Percentiles rank a stretch among this genome's conserved stretches.
Evolutionary conservation across 2,113 vertebrate species (phyloP).

Genomic region (Verasper variegatus): DNA sequence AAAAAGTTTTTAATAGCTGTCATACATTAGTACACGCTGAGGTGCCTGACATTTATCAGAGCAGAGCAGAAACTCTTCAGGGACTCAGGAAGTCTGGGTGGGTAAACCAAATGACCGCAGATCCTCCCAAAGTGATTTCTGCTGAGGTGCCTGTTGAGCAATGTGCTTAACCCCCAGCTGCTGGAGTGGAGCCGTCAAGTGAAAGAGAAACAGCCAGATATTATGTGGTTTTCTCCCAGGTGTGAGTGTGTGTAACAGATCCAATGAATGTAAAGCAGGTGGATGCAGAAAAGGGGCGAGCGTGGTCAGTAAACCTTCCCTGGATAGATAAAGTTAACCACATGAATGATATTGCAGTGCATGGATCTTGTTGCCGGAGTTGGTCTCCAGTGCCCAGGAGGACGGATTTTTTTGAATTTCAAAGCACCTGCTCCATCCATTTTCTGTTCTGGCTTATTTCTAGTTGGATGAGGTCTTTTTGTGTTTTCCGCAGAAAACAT

Average conservation of each 20-base stretch:
- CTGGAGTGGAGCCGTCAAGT: conserved; percentile 54
- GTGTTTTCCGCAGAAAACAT: not conserved
- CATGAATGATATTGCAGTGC: conserved; percentile 34
- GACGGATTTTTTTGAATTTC: not conserved
- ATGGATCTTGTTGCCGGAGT: not conserved
- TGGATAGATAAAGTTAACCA: conserved; percentile 33
- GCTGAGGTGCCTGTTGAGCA: conserved; percentile 63
- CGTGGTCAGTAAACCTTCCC: conserved; percentile 46
- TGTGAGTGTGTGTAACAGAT: conserved; percentile 55
- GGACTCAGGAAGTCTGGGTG: conserved; percentile 7
- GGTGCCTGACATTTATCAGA: conserved; percentile 24
- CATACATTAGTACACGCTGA: not conserved
- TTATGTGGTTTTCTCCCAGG: conserved; percentile 56
- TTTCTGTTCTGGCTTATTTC: not conserved
- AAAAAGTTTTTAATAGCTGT: conserved; percentile 10
- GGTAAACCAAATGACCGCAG: conserved; percentile 41
- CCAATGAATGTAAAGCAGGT: conserved; percentile 63
- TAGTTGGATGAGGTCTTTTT: conserved; percentile 1
- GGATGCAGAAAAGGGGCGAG: conserved; percentile 23
- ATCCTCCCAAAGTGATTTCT: conserved; percentile 54
- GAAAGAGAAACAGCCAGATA: conserved; percentile 54
- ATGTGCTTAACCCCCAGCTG: conserved; percentile 56
- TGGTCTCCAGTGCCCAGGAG: conserved; percentile 1
- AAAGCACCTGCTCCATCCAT: not conserved
- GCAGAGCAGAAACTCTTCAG: conserved; percentile 11